These are phyloP conservation scores for Malurus splendens DNA, from an alignment of 2,797 vertebrate species.

Conservation along the genomic window DNA sequence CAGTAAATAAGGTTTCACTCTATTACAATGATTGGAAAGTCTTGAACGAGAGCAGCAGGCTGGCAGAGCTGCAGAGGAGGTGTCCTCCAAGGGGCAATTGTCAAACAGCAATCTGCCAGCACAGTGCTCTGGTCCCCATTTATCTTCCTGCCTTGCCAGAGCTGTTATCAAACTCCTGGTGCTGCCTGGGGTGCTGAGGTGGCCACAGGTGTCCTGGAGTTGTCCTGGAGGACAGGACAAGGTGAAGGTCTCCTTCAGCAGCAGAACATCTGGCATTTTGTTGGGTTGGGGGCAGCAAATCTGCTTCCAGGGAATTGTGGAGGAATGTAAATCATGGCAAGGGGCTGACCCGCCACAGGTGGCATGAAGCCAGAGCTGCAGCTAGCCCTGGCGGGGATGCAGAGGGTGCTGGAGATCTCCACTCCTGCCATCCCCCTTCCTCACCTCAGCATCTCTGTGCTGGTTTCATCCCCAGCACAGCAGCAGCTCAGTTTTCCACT, in stretches of 20 bases:
- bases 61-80: slow-evolving; percentile 6
- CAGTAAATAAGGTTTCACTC: slow-evolving; percentile 39
- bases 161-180: neutral
- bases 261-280: neutral
- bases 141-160: neutral
- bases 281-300: neutral
- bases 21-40: neutral
- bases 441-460: neutral
- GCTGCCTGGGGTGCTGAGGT: neutral
- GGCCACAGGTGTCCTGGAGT: neutral
- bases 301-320: neutral
- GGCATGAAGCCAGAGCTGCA: rapidly evolving
- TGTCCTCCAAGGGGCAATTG: slow-evolving; percentile 31
- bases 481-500: neutral
- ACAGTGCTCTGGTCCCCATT: neutral
- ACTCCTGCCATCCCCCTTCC: neutral
- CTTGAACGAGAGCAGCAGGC: neutral
- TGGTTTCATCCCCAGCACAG: neutral
- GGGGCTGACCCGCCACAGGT: neutral
- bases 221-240: neutral
- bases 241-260: neutral
- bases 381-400: neutral
- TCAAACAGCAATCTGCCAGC: neutral
- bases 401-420: neutral
- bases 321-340: rapidly evolving